These are phyloP conservation scores for Doris montereyensis DNA, from an alignment of 2,888 invertebrate species.

Conservation along the genomic window DNA sequence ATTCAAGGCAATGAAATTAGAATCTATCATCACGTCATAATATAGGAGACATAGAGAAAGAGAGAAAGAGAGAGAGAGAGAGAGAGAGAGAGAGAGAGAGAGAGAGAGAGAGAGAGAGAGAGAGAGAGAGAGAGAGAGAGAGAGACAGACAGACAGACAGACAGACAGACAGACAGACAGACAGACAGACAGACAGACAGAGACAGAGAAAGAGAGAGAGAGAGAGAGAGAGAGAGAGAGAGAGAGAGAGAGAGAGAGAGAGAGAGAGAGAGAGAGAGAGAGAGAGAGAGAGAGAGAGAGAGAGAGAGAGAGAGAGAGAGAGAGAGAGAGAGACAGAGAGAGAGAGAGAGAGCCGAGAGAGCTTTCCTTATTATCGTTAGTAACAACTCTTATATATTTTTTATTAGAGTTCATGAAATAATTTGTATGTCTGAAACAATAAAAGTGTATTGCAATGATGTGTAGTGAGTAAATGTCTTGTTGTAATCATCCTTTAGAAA, in stretches of 20 bases:
- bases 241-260: conserved; percentile 1
- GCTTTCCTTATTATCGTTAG: background rate
- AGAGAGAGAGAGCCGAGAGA: background rate
- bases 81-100: conserved; percentile 24
- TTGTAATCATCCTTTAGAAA: too few relatives aligned
- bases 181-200: background rate
- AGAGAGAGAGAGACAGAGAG: background rate
- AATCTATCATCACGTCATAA: too few relatives aligned
- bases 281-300: background rate
- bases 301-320: background rate
- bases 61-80: conserved; percentile 16
- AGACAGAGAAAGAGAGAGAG: background rate
- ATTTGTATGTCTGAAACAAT: too few relatives aligned
- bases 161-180: background rate
- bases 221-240: background rate
- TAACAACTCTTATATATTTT: too few relatives aligned
- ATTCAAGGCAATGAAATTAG: too few relatives aligned
- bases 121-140: background rate
- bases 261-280: background rate
- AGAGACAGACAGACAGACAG: background rate
- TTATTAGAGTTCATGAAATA: too few relatives aligned
- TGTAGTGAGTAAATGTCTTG: too few relatives aligned
- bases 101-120: background rate
- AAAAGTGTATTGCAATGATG: too few relatives aligned
- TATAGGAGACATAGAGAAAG: background rate